Evolutionary conservation across 2,113 vertebrate genomes (phyloP).

Genomic region (Podarcis cretensis): DNA sequence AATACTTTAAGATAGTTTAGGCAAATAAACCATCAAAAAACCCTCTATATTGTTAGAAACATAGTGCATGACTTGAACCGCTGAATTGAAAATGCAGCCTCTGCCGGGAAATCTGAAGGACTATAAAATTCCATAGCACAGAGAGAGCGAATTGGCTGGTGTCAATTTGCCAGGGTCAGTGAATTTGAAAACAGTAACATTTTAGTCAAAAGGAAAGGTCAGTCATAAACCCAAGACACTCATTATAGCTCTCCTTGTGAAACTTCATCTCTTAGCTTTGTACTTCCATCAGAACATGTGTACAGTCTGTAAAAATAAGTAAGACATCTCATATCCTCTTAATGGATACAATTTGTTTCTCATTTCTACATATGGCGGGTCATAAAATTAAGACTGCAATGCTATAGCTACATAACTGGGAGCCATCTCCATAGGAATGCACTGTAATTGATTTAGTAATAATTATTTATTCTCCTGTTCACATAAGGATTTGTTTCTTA

Average conservation of each 20-base stretch:
- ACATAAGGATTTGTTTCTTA: neutral
- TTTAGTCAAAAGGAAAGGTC: constrained; percentile 7
- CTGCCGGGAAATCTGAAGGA: neutral
- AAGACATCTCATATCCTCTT: neutral
- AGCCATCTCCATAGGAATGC: too few relatives aligned
- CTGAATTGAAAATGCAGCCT: neutral
- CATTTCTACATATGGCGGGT: neutral
- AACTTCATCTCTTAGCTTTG: neutral
- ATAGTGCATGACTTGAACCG: neutral
- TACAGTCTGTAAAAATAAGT: neutral
- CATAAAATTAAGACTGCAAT: neutral
- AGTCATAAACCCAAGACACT: neutral
- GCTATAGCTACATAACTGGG: neutral
- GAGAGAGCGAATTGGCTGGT: neutral
- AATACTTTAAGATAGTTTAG: neutral
- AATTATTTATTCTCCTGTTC: neutral
- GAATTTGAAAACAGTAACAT: neutral
- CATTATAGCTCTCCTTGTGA: neutral
- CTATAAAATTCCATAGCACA: neutral
- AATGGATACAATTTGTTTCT: neutral
- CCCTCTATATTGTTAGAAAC: neutral
- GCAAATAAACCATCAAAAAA: constrained; percentile 5
- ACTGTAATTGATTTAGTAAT: neutral
- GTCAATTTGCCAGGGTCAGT: neutral
- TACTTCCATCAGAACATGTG: neutral